Evolutionary conservation across 2,888 invertebrate species (phyloP), one percentile per base, ranked within the genome.

Genomic region (Acrobasis consociella): DNA sequence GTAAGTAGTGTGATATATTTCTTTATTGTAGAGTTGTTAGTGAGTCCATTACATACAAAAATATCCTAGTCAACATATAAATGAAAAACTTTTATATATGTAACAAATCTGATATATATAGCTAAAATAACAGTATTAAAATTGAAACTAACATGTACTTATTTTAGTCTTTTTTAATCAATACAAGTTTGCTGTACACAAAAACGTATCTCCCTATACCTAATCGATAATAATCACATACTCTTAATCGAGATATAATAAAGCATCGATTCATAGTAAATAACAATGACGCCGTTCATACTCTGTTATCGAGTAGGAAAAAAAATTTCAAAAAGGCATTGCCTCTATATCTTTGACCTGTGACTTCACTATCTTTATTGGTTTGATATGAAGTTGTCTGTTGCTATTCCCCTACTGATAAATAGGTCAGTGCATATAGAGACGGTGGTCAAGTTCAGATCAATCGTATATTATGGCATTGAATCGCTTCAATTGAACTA

Each of bases 401-500:
- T 81, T 77, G 53, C 46, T 50, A 50, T 77, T 73, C 75, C 73
- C 73, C 71, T 63, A 63, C 83, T 80, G 89, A 88, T 88, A 89
- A 83, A 66, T 88, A 68, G 87, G 90, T 87, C 88, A 87, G 78
- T 88, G 86, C 85, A 87, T 80, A 81, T 78, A 75, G 71, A 72
- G 78, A 75, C 75, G 73, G 69, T 85, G 87, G 91, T 89, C 91
- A 92, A 92, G 91, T 91, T 91, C 90, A 87, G 69, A 75, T 70
- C 72, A 72, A 75, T 77, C 73, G 56, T 56, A 46, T 56, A 49
- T 49, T 49, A 59, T 49, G 37, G 49, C 58, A 56, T 22, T 56
- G 56, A 56, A 56, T 56, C 56, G 66, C 58, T 56, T 56, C 42
- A 56, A 56, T 56, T 42, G 46, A 42, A 46, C 15, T 13, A 56